Percentiles rank a stretch among this genome's conserved stretches.
These are phyloP conservation scores for Pantherophis alleghaniensis DNA, from an alignment of 2,797 vertebrate genomes.

Conservation along the genomic window DNA sequence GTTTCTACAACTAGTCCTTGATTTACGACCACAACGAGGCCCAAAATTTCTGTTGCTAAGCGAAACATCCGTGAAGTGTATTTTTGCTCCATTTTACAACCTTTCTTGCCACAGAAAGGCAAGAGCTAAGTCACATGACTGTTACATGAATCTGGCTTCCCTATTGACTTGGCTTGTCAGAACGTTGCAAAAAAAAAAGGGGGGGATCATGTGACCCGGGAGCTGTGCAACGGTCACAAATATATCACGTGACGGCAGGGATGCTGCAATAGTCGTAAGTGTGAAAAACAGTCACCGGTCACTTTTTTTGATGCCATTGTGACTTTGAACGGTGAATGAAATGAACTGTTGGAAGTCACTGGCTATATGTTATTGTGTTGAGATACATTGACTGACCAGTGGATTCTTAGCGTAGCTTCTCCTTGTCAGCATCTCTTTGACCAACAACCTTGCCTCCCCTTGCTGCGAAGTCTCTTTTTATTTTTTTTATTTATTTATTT, in stretches of 20 bases:
- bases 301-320: background rate
- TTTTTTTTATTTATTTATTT: too few relatives aligned
- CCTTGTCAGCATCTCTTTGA: background rate
- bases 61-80: background rate
- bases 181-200: background rate
- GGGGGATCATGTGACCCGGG: too few relatives aligned
- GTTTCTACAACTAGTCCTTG: background rate
- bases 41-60: background rate
- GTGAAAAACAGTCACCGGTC: background rate
- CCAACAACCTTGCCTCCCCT: background rate
- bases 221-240: background rate
- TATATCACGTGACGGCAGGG: too few relatives aligned
- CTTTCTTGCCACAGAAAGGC: too few relatives aligned
- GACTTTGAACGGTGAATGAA: background rate
- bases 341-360: fast-evolving
- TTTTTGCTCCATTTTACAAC: background rate
- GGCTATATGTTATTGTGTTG: background rate
- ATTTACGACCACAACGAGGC: background rate
- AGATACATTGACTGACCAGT: background rate
- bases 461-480: background rate
- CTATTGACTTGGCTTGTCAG: background rate
- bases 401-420: background rate
- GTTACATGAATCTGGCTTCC: background rate
- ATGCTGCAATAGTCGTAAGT: background rate
- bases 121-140: background rate